Conservation (phyloP, 2,888 invertebrate species). For the Anodontia alba region DNA sequence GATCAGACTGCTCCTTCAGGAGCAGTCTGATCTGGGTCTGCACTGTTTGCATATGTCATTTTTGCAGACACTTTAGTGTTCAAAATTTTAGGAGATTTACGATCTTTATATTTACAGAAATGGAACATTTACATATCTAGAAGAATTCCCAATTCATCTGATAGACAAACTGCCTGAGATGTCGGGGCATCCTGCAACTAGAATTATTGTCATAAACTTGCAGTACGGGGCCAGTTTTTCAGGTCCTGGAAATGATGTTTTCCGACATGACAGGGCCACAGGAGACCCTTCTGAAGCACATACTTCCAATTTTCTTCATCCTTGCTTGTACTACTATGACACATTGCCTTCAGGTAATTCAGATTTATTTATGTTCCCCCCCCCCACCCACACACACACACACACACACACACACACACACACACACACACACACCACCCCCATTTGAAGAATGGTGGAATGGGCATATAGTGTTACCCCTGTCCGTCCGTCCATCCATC, state of each 20-base stretch:
- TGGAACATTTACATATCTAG: constrained; percentile 78
- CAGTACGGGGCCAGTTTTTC: constrained; percentile 85
- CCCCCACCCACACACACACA: too few species aligned
- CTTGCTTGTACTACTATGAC: constrained; percentile 85
- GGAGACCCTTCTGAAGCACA: constrained; percentile 84
- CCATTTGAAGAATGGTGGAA: too few species aligned
- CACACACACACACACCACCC: too few species aligned
- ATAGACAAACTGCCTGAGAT: constrained; percentile 79
- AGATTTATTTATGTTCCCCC: too few species aligned
- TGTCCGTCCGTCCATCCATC: too few species aligned
- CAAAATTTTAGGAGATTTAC: too few species aligned
- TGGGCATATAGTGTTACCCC: too few species aligned
- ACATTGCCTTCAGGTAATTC: constrained; percentile 84
- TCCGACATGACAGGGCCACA: constrained; percentile 83
- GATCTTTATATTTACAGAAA: constrained; percentile 28
- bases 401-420: too few species aligned
- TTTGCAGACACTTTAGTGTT: too few species aligned
- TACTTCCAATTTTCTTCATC: constrained; percentile 85
- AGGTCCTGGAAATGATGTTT: constrained; percentile 84
- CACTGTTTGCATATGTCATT: too few species aligned
- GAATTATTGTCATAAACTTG: constrained; percentile 82
- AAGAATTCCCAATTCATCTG: constrained; percentile 84
- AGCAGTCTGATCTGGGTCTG: too few species aligned
- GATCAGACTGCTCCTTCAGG: too few species aligned
- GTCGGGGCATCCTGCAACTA: constrained; percentile 79